Percentiles rank a stretch among this genome's conserved stretches.
These are phyloP conservation scores for Eurytoma adleriae DNA, from an alignment of 2,888 invertebrate species.

Conservation along the genomic window DNA sequence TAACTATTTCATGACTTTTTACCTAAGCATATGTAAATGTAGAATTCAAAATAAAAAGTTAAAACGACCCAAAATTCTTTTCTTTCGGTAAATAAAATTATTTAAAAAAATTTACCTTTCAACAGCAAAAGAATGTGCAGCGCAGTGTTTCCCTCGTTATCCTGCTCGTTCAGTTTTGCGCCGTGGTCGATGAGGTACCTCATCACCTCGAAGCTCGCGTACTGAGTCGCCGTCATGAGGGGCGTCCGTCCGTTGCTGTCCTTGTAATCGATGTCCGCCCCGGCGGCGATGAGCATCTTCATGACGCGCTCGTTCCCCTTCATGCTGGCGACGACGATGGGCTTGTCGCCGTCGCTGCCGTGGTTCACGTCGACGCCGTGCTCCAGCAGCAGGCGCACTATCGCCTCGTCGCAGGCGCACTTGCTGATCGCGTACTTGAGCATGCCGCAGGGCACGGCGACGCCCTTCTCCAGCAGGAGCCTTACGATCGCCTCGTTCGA, in stretches of 20 bases:
- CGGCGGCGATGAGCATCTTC: constrained; percentile 27
- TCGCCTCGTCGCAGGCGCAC: constrained; percentile 12
- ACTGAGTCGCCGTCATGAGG: constrained; percentile 1
- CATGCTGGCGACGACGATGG: not conserved
- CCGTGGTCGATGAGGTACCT: constrained; percentile 21
- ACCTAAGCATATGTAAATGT: too few relatives aligned
- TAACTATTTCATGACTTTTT: too few relatives aligned
- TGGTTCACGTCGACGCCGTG: not conserved
- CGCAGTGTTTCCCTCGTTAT: constrained; percentile 17
- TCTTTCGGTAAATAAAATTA: too few relatives aligned
- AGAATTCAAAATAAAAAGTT: too few relatives aligned
- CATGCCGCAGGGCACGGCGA: too few relatives aligned
- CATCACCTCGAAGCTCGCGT: not conserved
- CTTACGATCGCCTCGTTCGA: not conserved
- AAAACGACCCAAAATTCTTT: too few relatives aligned
- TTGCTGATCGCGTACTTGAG: not conserved
- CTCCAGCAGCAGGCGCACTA: constrained; percentile 3
- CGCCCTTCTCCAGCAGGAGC: not conserved
- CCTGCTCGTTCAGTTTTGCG: constrained; percentile 30
- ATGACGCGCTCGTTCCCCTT: constrained; percentile 10
- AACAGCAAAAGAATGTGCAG: constrained; percentile 17
- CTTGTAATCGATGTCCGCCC: constrained; percentile 29
- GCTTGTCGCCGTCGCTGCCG: not conserved
- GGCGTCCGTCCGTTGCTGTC: constrained; percentile 8
- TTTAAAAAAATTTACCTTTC: not conserved